phyloP scores from a whole-genome alignment of 2,113 vertebrate genomes.

The Sinocyclocheilus anophthalmus region DNA sequence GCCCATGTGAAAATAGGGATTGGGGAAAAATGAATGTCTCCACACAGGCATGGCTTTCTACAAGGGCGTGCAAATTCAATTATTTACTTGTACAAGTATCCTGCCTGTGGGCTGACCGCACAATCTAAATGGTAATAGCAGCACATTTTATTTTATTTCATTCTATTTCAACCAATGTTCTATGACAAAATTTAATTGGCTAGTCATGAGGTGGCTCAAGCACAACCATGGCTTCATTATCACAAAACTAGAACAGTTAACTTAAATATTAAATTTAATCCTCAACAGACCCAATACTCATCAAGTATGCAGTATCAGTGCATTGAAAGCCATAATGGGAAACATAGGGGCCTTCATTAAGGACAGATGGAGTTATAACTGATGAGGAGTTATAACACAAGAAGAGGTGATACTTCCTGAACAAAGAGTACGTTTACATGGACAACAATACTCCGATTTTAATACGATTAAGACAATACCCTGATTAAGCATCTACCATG shows the following conservation, averaged over 20 bases:
- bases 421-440: not conserved
- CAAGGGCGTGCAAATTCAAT: conserved; percentile 66
- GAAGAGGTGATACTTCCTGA: conserved; percentile 56
- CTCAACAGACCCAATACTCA: conserved; percentile 24
- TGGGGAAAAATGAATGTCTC: conserved; percentile 54
- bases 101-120: conserved; percentile 56
- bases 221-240: conserved; percentile 61
- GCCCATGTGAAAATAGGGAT: conserved; percentile 57
- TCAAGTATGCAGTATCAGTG: conserved; percentile 46
- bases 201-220: conserved; percentile 47
- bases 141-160: conserved; percentile 64
- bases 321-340: conserved; percentile 14
- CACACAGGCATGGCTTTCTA: conserved; percentile 52
- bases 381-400: conserved; percentile 7
- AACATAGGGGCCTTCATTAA: not conserved
- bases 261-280: conserved; percentile 61
- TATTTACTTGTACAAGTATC: conserved; percentile 69
- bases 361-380: not conserved
- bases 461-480: no score
- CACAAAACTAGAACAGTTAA: conserved; percentile 36
- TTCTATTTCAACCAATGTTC: conserved; percentile 56
- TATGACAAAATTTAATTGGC: conserved; percentile 49
- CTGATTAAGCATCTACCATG: no score
- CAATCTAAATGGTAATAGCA: conserved; percentile 74
- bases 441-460: no score